These are phyloP conservation scores for Phthorimaea operculella DNA, from an alignment of 1,140 invertebrate genomes.

Conservation along the genomic window DNA sequence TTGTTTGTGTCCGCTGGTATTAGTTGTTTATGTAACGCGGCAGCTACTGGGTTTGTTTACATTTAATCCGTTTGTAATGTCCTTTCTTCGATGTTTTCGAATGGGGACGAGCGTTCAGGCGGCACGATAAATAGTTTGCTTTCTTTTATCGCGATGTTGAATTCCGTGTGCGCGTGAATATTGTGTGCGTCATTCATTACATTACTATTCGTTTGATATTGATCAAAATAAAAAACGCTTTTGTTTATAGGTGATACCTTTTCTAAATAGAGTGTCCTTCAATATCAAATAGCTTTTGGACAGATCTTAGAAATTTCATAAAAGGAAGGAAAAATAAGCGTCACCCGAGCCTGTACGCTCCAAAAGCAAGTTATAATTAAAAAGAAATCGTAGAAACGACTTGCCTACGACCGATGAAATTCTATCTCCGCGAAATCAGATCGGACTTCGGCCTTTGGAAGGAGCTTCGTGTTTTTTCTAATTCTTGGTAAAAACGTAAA, in stretches of 20 bases:
- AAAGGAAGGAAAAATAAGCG: conserved; percentile 15
- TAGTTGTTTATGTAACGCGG: conserved; percentile 55
- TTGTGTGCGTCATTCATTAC: no score
- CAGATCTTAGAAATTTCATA: conserved; percentile 2
- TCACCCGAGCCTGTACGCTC: conserved; percentile 32
- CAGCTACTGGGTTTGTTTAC: conserved; percentile 53
- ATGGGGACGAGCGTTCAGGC: conserved; percentile 35
- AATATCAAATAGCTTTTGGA: background rate
- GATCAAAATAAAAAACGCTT: no score
- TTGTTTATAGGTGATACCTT: no score
- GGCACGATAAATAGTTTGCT: conserved; percentile 11
- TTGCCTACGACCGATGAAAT: conserved; percentile 37
- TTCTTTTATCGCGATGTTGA: background rate
- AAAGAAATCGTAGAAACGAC: conserved; percentile 52
- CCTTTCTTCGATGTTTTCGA: conserved; percentile 48
- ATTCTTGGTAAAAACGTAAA: conserved; percentile 33
- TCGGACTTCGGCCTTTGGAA: conserved; percentile 25
- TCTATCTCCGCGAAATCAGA: conserved; percentile 54
- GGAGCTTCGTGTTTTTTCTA: conserved; percentile 25
- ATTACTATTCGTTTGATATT: no score
- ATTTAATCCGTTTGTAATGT: conserved; percentile 58
- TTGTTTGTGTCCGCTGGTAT: conserved; percentile 55
- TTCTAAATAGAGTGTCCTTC: background rate
- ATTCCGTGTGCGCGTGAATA: background rate
- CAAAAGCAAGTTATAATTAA: conserved; percentile 37